Conservation (phyloP, 2,113 vertebrate genomes). For the Colinus virginianus region DNA sequence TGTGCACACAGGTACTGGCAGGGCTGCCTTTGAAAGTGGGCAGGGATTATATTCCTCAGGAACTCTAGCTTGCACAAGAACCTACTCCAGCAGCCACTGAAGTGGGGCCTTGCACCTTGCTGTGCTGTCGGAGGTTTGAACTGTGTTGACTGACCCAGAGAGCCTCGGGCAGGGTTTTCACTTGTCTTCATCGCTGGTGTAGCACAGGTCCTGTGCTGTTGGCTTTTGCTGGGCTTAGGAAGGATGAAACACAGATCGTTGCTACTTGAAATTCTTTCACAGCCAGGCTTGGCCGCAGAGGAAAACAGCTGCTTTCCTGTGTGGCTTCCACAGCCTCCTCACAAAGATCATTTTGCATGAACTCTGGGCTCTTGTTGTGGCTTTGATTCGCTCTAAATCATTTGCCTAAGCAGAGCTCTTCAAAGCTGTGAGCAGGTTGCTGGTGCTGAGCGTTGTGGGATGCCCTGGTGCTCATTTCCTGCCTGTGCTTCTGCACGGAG, state of each 20-base stretch:
- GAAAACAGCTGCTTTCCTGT: neutral
- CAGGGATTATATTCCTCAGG: neutral
- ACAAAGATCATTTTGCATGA: neutral
- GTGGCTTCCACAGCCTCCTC: neutral
- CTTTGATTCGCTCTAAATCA: neutral
- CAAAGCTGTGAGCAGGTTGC: neutral
- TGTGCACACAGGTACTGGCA: neutral
- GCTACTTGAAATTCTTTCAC: constrained; percentile 13
- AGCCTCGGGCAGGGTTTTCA: neutral
- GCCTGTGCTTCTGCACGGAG: neutral
- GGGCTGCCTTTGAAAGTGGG: neutral
- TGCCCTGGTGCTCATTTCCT: neutral
- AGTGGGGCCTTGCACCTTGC: neutral
- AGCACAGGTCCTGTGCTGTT: neutral
- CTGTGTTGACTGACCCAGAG: neutral
- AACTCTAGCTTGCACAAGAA: neutral
- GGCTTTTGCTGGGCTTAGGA: neutral
- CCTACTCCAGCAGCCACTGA: neutral
- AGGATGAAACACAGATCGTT: neutral
- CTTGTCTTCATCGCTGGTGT: neutral
- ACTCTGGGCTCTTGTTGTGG: neutral
- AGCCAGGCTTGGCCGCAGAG: neutral
- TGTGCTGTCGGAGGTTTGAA: neutral
- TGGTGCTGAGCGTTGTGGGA: neutral
- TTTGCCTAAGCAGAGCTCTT: neutral